Evolutionary conservation across 1,140 invertebrate species (phyloP).

Genomic region (Drosophila gunungcola): DNA sequence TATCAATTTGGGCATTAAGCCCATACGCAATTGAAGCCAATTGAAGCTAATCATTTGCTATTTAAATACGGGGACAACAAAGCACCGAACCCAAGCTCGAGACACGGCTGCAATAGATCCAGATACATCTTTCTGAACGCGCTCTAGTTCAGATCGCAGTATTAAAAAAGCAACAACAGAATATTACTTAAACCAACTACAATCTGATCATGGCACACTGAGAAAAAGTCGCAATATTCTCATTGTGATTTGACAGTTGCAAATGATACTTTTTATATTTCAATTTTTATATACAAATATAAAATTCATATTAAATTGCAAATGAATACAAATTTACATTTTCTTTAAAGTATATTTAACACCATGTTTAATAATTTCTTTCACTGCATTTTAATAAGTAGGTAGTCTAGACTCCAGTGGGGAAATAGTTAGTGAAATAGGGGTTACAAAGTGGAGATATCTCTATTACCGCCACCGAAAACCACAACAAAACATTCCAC

Average conservation of each 20-base stretch:
- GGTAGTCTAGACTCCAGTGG: slow-evolving; percentile 20
- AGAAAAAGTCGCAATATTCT: neutral
- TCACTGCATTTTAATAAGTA: slow-evolving; percentile 1
- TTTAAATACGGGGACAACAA: slow-evolving; percentile 72
- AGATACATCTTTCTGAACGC: slow-evolving; percentile 4
- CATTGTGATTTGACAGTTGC: no score
- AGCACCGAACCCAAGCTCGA: slow-evolving; percentile 23
- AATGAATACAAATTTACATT: no score
- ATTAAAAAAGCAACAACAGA: neutral
- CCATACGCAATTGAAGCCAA: slow-evolving; percentile 72
- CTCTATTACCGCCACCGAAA: slow-evolving; percentile 29
- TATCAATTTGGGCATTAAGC: slow-evolving; percentile 61
- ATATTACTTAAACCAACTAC: neutral
- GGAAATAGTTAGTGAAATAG: slow-evolving; percentile 3
- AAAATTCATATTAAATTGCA: no score
- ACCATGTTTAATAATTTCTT: neutral
- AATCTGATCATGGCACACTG: neutral
- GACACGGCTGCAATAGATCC: slow-evolving; percentile 22
- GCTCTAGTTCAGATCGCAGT: slow-evolving; percentile 2
- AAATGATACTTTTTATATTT: no score
- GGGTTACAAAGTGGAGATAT: slow-evolving; percentile 13
- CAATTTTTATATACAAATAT: no score
- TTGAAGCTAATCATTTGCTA: slow-evolving; percentile 79
- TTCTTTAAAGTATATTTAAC: no score
- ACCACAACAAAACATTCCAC: slow-evolving; percentile 22